A percentile compares a stretch with the other conserved stretches of the same genome.
phyloP scores from a whole-genome alignment of 1,140 invertebrate species.

The Dinothrombium tinctorium region DNA sequence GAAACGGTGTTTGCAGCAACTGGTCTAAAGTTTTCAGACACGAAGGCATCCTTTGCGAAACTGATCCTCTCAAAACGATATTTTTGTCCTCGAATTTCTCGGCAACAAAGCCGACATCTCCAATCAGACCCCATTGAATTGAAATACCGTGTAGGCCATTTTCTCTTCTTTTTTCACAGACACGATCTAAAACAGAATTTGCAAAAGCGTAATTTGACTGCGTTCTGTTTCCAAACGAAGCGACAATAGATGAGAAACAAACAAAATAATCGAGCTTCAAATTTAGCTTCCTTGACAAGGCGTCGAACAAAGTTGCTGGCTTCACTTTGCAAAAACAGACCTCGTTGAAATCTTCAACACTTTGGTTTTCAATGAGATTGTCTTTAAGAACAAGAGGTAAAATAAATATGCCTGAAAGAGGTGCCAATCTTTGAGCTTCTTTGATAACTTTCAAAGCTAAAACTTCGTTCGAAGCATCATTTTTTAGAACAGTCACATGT shows the following conservation, averaged over 20 bases:
- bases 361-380: slow-evolving; percentile 33
- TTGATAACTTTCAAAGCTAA: slow-evolving; percentile 35
- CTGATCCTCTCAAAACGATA: slow-evolving; percentile 66
- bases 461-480: slow-evolving; percentile 32
- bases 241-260: slow-evolving; percentile 63
- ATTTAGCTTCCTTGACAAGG: slow-evolving; percentile 36
- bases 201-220: slow-evolving; percentile 27
- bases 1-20: slow-evolving; percentile 25
- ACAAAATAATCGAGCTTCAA: slow-evolving; percentile 66
- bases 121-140: slow-evolving; percentile 93
- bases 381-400: slow-evolving; percentile 30
- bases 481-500: slow-evolving; percentile 41
- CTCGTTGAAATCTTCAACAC: slow-evolving; percentile 43
- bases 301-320: slow-evolving; percentile 47
- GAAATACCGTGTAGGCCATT: slow-evolving; percentile 48
- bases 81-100: slow-evolving; percentile 41
- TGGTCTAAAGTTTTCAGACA: slow-evolving; percentile 60
- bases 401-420: slow-evolving; percentile 80
- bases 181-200: slow-evolving; percentile 84
- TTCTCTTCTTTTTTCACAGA: slow-evolving; percentile 24
- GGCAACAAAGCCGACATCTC: slow-evolving; percentile 74
- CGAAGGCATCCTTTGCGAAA: slow-evolving; percentile 69
- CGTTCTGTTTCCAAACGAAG: not conserved
- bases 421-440: slow-evolving; percentile 37
- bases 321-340: slow-evolving; percentile 33